phyloP scores from a whole-genome alignment of 2,888 invertebrate species.

The Maniola hyperantus region DNA sequence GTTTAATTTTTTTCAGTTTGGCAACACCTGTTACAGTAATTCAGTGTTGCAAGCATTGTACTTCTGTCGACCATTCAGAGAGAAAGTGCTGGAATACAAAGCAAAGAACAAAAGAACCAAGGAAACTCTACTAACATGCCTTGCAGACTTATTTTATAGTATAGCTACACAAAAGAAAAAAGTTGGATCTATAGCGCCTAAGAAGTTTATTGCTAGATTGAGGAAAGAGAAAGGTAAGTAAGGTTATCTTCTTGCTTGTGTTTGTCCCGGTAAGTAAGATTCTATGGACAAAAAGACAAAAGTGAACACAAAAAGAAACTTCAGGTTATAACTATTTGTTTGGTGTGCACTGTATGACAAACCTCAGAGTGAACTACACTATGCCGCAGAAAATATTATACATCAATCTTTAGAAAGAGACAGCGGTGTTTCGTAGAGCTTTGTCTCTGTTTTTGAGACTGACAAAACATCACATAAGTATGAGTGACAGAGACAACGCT shows the following conservation, averaged over 20 bases:
- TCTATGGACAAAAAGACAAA: no score
- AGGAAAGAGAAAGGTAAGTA: slow-evolving; percentile 97
- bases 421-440: no score
- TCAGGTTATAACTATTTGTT: no score
- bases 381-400: no score
- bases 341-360: no score
- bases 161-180: slow-evolving; percentile 99
- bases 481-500: no score
- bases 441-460: no score
- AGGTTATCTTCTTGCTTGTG: background rate
- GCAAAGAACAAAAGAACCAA: slow-evolving; percentile 97
- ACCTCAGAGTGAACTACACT: no score
- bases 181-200: slow-evolving; percentile 99
- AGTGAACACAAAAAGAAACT: no score
- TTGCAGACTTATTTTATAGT: slow-evolving; percentile 99
- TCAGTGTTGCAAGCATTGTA: slow-evolving; percentile 99
- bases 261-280: no score
- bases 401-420: no score
- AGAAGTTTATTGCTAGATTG: slow-evolving; percentile 98
- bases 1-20: slow-evolving; percentile 88
- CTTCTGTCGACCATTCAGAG: slow-evolving; percentile 99
- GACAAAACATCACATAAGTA: no score
- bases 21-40: slow-evolving; percentile 99
- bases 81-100: slow-evolving; percentile 99
- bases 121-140: slow-evolving; percentile 98